Percentiles rank a stretch among this genome's conserved stretches.
Evolutionary conservation across 2,113 vertebrate species (phyloP).

Genomic region (Fulica atra): DNA sequence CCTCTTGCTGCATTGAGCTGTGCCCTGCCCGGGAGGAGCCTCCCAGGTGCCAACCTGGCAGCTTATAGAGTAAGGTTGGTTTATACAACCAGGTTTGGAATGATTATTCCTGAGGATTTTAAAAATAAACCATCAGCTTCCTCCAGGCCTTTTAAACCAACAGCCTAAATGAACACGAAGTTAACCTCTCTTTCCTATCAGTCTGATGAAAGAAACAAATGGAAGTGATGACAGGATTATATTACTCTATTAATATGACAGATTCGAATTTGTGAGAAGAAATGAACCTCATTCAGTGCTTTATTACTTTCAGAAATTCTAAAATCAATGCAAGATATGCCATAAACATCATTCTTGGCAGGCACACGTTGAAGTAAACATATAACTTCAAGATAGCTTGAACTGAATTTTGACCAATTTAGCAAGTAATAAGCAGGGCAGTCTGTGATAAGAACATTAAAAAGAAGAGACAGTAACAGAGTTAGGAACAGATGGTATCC

Average conservation of each 20-base stretch:
- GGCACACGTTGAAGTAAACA: slow-evolving; percentile 52
- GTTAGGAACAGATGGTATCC: slow-evolving; percentile 47
- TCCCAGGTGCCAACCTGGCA: fast-evolving
- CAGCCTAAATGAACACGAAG: background rate
- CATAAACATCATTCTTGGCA: slow-evolving; percentile 65
- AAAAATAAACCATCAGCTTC: background rate
- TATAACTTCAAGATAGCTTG: slow-evolving; percentile 63
- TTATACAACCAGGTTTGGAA: background rate
- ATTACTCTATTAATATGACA: slow-evolving; percentile 62
- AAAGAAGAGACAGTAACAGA: slow-evolving; percentile 57
- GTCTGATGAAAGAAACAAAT: slow-evolving; percentile 36
- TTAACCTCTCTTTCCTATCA: background rate
- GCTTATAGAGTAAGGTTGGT: background rate
- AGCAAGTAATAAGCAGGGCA: slow-evolving; percentile 57
- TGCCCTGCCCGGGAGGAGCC: background rate
- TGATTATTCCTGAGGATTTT: background rate
- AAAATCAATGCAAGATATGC: slow-evolving; percentile 65
- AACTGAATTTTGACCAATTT: slow-evolving; percentile 64
- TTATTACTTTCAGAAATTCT: slow-evolving; percentile 68
- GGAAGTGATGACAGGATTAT: slow-evolving; percentile 14
- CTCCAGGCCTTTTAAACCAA: background rate
- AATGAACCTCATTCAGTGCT: slow-evolving; percentile 54
- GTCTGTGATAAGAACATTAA: slow-evolving; percentile 52
- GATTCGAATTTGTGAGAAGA: slow-evolving; percentile 66
- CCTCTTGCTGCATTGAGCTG: background rate